Evolutionary conservation across 37 sponge, comb jelly and placozoan species (phyloP), one percentile per base, ranked within the genome.

Genomic region (Ianthella basta): DNA sequence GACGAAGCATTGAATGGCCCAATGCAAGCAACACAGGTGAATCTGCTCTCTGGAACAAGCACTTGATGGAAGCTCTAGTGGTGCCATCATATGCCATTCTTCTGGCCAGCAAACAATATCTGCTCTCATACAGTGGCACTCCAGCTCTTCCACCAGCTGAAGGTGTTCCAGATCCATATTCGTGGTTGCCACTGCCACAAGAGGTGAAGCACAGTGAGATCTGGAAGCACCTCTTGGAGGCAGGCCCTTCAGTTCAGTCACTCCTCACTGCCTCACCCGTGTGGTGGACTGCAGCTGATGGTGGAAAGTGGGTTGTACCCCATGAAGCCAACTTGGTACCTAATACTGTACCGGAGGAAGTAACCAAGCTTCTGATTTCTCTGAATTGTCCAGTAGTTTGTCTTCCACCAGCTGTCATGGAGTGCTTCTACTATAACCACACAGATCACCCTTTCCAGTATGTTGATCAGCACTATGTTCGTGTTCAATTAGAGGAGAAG

Each of bases 1-100:
- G 96, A 5, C 87, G 92, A 0, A 88, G 84, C 74, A 88, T 95
- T 29, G 89, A 92, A 72, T 95, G 96, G 96, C 96, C 96, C 24
- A 44, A 82, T 23, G 65, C 61, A 69, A 91, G 89, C 50, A 87
- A 91, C 19, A 81, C 83, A 60, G 82, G 89, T 37, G 87, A 84
- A n/a, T 85, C 87, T 66, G 92, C 96, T 30, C 36, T 61, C 32
- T 95, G 92, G 91, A 95, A 95, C 60, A 27, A 87, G 68, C 40
- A 44, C 16, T 86, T 95, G 15, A 74, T 89, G 15, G 53, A 61
- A 37, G 56, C 69, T 0, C 53, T 86, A 12, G 64, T 89, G 20
- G 64, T 84, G 4, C 87, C 90, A 39, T 34, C 68, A 1, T 93
- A 93, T 69, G 75, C 88, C 21, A 36, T 93, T 56, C 80, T 93